These are phyloP conservation scores for Myripristis jacobus DNA, from an alignment of 2,797 vertebrate species.

Conservation along the genomic window DNA sequence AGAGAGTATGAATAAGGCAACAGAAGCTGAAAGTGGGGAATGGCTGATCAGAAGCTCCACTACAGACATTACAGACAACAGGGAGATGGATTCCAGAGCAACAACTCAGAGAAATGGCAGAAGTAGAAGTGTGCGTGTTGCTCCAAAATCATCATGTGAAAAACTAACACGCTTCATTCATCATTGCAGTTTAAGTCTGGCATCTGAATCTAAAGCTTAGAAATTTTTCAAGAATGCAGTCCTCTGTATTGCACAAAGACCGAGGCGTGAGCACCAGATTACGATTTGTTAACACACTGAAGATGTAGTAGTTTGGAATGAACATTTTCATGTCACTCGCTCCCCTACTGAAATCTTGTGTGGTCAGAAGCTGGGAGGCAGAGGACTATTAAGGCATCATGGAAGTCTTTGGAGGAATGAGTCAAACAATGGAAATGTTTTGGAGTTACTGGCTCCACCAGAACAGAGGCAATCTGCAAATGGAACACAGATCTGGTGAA, in stretches of 20 bases:
- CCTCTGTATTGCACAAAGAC: too few relatives aligned
- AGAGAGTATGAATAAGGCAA: slow-evolving; percentile 23
- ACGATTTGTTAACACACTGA: neutral
- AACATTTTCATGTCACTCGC: too few relatives aligned
- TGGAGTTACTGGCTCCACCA: neutral
- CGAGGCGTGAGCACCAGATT: neutral
- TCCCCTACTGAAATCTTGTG: too few relatives aligned
- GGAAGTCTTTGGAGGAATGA: neutral
- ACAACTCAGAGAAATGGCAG: neutral
- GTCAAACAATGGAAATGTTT: slow-evolving; percentile 11
- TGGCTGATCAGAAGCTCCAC: slow-evolving; percentile 14
- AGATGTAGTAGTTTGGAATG: neutral
- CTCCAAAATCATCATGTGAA: neutral
- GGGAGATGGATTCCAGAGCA: neutral
- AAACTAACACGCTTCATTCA: too few relatives aligned
- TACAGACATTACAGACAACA: neutral
- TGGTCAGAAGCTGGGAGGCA: slow-evolving; percentile 3
- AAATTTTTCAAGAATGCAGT: too few relatives aligned
- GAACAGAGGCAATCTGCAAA: neutral
- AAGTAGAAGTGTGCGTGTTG: neutral
- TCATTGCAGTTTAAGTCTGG: too few relatives aligned
- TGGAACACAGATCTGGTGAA: too few relatives aligned
- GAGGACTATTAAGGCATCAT: neutral
- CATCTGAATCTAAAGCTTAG: too few relatives aligned
- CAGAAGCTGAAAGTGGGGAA: neutral